Base-by-base conservation (phyloP, 2,113 vertebrate species). In the Acrocephalus kingi region DNA sequence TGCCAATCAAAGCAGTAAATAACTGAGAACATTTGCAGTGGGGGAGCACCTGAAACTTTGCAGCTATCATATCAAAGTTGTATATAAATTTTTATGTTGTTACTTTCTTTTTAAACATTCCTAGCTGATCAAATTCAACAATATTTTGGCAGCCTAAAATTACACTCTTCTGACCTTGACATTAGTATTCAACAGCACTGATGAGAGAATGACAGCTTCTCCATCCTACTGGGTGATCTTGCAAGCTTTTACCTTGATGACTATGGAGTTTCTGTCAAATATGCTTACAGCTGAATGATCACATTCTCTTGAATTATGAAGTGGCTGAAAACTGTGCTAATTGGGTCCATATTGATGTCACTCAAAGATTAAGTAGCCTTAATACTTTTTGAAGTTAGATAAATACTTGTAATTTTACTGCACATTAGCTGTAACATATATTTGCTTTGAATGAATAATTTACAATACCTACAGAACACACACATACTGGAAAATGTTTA, bases 241-340 rank as follows among this genome's bases (percentile, higher is more conserved):
- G 97, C 96, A 94, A 93, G 98, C 97, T 98, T 98, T 98, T 96
- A 97, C 97, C 97, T 98, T 98, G 97, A 97, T 97, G 97, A 97
- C 98, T 97, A 98, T 97, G 97, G 97, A 98, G 97, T 98, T 98
- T 93, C 98, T 98, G 98, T 98, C 98, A 98, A 97, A 97, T 96
- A 95, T 73, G 94, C 97, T 98, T 98, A 95, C 97, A 97, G 98
- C 89, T 97, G 98, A 98, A 97, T 97, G 98, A 98, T 96, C 97
- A 51, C 96, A 97, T 96, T 96, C 97, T 97, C 97, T 93, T 96
- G 97, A 98, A 98, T 98, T 98, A 98, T 97, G 97, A 98, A 98
- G 96, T 96, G 97, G 95, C 94, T 97, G 96, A 96, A 98, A 97
- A 97, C 95, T 96, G 91, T 97, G 89, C 97, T 98, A 98, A 98